Percentiles rank a stretch among this genome's conserved stretches.
Evolutionary conservation across 1,140 invertebrate species (phyloP).

Genomic region (Onthophagus taurus): DNA sequence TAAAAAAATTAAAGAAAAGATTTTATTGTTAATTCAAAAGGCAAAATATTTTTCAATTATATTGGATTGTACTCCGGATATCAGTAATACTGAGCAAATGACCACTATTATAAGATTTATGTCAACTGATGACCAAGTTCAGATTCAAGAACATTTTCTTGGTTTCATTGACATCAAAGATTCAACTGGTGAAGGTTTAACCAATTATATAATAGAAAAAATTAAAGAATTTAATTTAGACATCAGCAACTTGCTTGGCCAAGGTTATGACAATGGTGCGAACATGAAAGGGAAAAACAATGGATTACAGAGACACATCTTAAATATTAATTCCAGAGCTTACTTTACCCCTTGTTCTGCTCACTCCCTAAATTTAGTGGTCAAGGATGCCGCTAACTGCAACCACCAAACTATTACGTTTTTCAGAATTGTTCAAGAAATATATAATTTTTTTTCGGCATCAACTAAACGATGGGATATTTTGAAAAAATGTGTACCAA

Average conservation of each 20-base stretch:
- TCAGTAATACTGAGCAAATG: no score
- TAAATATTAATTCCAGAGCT: conserved; percentile 12
- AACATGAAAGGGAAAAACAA: conserved; percentile 26
- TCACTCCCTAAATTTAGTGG: conserved; percentile 21
- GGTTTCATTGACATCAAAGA: neutral
- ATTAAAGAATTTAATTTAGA: conserved; percentile 1
- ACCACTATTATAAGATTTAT: no score
- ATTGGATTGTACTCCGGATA: no score
- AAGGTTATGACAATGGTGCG: conserved; percentile 31
- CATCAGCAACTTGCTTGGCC: conserved; percentile 22
- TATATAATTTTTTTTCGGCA: conserved; percentile 28
- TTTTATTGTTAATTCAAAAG: conserved; percentile 22
- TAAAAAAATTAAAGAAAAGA: conserved; percentile 26
- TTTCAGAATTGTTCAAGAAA: conserved; percentile 26
- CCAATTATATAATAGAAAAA: neutral
- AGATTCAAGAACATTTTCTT: neutral
- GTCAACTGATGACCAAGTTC: no score
- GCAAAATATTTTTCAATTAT: conserved; percentile 31
- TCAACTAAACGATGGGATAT: conserved; percentile 29
- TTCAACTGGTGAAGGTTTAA: neutral
- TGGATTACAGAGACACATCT: conserved; percentile 15
- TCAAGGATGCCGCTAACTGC: conserved; percentile 15
- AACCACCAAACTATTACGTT: conserved; percentile 16
- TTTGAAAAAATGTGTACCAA: conserved; percentile 22
- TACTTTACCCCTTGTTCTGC: conserved; percentile 18